Base-by-base conservation (phyloP, 2,797 vertebrate species). In the Aeoliscus strigatus region DNA sequence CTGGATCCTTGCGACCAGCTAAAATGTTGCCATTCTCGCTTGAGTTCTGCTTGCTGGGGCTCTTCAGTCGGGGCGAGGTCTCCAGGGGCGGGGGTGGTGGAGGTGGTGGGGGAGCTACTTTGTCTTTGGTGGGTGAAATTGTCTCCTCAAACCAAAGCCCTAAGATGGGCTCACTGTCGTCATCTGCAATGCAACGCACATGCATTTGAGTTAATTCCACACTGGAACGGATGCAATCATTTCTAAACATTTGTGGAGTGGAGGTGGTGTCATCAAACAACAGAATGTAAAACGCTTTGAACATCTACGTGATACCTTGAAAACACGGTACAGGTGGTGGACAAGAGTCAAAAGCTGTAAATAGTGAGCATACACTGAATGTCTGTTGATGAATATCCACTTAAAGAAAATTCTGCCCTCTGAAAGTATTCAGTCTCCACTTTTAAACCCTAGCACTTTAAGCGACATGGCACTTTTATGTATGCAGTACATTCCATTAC, bases 131-230 rank as follows among this genome's bases (percentile, higher is more conserved):
- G 9, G 96, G 96, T 18, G 96, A 98, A 86, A 98, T 98, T 25
- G 96, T 98, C 83, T 99, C 96, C 70, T 99, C 96, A 76, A 98
- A 99, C 96, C 96, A 99, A 2, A 98, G 91, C 16, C 96, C 96
- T 36, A 98, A 77, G 81, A 99, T 98, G 7, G 96, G 96, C 53
- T 99, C 96, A n/a, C 95, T 99, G 86, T 99, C 96, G 0, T 99
- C 96, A 66, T 99, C 95, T 99, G 79, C 30, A 73, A 64, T 59
- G 30, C 69, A 43, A 54, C 12, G 51, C 24, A 65, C 15, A 45
- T 47, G 14, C 14, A 64, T 52, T 56, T 29, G 43, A 11, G 21
- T 23, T 2, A 21, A 51, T 24, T 33, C 39, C 39, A 35, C 11
- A 9, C 10, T 39, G 39, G 26, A 30, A 14, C 13, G 3, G 9